Evolutionary conservation across 2,113 vertebrate genomes (phyloP), one percentile per base, ranked within the genome.

Genomic region (Aythya baeri): DNA sequence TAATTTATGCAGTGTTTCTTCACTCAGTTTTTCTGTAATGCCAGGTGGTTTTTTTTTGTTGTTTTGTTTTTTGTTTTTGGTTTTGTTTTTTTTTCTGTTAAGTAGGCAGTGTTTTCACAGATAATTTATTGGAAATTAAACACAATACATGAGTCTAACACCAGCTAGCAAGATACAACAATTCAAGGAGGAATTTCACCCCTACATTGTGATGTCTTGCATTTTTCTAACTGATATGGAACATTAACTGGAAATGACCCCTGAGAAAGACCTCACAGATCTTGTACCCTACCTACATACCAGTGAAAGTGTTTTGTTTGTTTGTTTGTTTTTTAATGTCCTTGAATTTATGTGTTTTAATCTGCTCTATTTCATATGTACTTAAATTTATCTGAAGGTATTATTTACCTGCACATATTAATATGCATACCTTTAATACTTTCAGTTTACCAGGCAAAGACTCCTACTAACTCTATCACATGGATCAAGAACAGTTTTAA

Each of bases 1-100:
- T 91, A 96, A 97, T 97, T 96, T 94, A 97, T 94, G 86, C 91
- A 81, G 95, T 0, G 7, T 96, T 94, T 96, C 50, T 66, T 97
- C 91, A 76, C 41, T 55, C 3, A 3, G 9, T 36, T 83, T 76
- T 80, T 67, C 70, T 81, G 54, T 89, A 88, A 43, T 41, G 70
- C 16, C 78, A 74, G 22, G 9, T 38, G 38, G 36, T 72, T 44
- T 89, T 58, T 63, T 9, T 38, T 38, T 38, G 9, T 38, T 38
- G 9, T 9, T 9, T 38, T 38, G 38, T 44, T 89, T 58, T 63
- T 72, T 44, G 88, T 55, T 63, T 70, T 44, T 89, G 34, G 34
- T 55, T 63, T 72, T 43, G 88, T 58, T 63, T 70, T 44, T 88
- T 58, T 63, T 94, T 89, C 70, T 93, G 70, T 59, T 89, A 88